Evolutionary conservation across 2,113 vertebrate species (phyloP).

Genomic region (Montifringilla adamsi): DNA sequence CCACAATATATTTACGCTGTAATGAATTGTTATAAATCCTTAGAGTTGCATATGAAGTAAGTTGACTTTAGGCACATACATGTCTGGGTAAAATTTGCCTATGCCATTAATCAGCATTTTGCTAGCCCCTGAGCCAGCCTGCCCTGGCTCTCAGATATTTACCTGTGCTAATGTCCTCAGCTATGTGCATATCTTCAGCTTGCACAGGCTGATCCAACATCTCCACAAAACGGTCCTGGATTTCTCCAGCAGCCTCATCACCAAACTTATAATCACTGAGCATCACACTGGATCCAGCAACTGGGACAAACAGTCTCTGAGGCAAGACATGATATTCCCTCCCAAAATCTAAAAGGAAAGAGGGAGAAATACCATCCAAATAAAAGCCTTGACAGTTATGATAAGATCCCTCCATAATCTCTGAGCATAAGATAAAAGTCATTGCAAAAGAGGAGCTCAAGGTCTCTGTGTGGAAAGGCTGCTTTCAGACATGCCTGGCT

Average conservation of each 20-base stretch:
- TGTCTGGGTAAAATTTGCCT: neutral
- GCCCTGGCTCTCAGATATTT: conserved; percentile 25
- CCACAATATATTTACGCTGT: neutral
- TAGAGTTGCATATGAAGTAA: neutral
- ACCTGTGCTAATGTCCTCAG: conserved; percentile 75
- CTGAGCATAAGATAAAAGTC: neutral
- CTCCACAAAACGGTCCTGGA: conserved; percentile 76
- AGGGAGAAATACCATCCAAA: neutral
- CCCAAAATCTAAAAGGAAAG: conserved; percentile 50
- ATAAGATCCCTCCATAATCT: neutral
- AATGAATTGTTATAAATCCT: neutral
- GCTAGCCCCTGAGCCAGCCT: neutral
- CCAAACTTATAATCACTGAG: conserved; percentile 80
- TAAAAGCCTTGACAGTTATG: neutral
- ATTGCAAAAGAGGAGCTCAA: neutral
- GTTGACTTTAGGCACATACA: neutral
- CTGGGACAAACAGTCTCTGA: conserved; percentile 75
- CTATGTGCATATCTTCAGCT: conserved; percentile 67
- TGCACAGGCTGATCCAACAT: conserved; percentile 74
- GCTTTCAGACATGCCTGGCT: neutral
- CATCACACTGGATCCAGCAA: conserved; percentile 73
- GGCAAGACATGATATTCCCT: conserved; percentile 72
- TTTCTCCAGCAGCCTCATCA: conserved; percentile 73
- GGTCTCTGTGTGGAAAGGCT: neutral
- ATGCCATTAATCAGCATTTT: neutral